Evolutionary conservation across 2,113 vertebrate species (phyloP), one percentile per base, ranked within the genome.

Genomic region (Cyanoliseus patagonus): DNA sequence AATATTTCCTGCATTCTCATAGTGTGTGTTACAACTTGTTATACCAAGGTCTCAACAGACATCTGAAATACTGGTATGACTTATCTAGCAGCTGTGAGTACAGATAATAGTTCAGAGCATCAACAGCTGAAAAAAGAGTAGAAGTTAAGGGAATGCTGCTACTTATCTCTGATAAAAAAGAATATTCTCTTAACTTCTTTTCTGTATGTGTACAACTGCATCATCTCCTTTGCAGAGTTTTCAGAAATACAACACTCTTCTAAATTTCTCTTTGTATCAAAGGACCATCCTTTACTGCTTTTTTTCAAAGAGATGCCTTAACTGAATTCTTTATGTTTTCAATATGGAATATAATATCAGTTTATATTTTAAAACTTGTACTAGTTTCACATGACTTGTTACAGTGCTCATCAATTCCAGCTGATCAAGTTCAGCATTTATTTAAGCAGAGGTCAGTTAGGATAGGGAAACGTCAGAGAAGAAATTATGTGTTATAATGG

Each of bases 1-100:
- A 88, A 93, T 86, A 93, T 78, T 97, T 95, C 96, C 94, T 96
- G 90, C 52, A 52, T 94, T 94, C 83, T 82, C 5, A 1, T 44
- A 57, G 62, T 33, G 9, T 93, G 74, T 78, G 94, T 92, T 95
- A 86, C 69, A 88, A 42, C 61, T 95, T 31, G 6, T 23, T 93
- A 17, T 44, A 90, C 47, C 55, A 72, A 64, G 51, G 80, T 88
- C 73, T 78, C 77, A 73, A 27, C 44, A 72, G 69, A 84, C 19
- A 52, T 63, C 76, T 91, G 88, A 84, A 86, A 84, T 75, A 92
- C 55, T 7, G 2, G 7, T 70, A 31, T 47, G 74, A 61, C 75
- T 92, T 78, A 72, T 82, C 80, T 64, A 62, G 41, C 80, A 77
- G 77, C 79, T 96, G 80, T 68, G 55, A 86, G 16, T 57, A n/a